Evolutionary conservation across 2,113 vertebrate genomes (phyloP).

Genomic region (Cebus imitator): DNA sequence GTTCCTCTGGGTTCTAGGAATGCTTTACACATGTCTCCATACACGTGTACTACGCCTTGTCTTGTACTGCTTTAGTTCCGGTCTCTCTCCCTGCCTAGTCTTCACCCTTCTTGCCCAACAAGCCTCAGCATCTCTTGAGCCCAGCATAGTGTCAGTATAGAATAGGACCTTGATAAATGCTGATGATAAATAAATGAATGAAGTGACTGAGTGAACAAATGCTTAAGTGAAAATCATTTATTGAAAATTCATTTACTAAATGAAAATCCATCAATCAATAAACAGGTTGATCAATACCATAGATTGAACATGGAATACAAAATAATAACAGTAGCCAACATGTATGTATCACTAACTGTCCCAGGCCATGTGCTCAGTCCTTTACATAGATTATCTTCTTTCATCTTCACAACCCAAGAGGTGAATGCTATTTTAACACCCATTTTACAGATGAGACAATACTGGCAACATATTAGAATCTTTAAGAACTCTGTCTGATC

Average conservation of each 20-base stretch:
- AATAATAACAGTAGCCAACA: background rate
- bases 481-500: background rate
- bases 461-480: background rate
- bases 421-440: background rate
- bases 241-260: background rate
- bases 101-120: background rate
- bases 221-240: background rate
- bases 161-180: background rate
- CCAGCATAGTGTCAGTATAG: background rate
- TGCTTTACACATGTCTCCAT: background rate
- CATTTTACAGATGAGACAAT: background rate
- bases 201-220: background rate
- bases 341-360: background rate
- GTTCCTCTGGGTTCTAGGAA: background rate
- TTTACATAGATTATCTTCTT: background rate
- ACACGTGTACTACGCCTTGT: background rate
- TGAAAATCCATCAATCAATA: background rate
- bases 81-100: background rate
- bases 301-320: background rate
- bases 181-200: background rate
- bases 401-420: background rate
- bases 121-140: background rate
- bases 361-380: background rate
- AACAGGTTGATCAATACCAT: background rate
- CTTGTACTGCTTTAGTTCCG: background rate